Base-by-base conservation (phyloP, 2,113 vertebrate genomes). In the Epinephelus cyanopodus region DNA sequence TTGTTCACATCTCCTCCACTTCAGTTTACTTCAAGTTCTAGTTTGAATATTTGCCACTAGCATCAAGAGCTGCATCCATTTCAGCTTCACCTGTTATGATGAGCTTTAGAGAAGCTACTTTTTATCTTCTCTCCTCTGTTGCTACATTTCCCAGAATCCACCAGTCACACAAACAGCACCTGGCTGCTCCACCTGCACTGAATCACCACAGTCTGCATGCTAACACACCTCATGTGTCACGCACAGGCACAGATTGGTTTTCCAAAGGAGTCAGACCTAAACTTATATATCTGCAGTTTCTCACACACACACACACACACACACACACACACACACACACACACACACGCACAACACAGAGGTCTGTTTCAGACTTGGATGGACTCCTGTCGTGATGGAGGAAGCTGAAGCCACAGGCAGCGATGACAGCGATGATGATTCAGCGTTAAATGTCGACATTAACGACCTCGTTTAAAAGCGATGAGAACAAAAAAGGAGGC, bases 391-490 rank as follows among this genome's bases (percentile, higher is more conserved):
- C 11, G 19, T 65, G 74, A 91, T 89, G 86, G 45, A 83, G 64
- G 85, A 90, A 93, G 92, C 91, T 68, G 70, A 88, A 89, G 91
- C 90, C 54, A 74, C 80, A 87, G 71, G 77, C 85, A 85, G 92
- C 74, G 18, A 79, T 90, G 88, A 83, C 39, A 81, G 87, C 58
- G 6, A 29, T 56, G 83, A 90, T 89, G 90, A 86, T 3, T 88
- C 73, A 87, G 76, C 50, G 18, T 84, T 72, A 86, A 52, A 79
- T 29, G 39, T 57, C 19, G 21, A 75, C 50, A 66, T 58, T 54
- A 80, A 84, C 12, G 9, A 77, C 14, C 18, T 14, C 2, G 4
- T 79, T 79, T 72, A 10, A 70, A 67, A 76, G 81, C 19, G 4
- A 79, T 65, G 57, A 61, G 17, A 78, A 70, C 25, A 58, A 66